Conservation (phyloP, 2,888 invertebrate species). For the Mythimna loreyi region DNA sequence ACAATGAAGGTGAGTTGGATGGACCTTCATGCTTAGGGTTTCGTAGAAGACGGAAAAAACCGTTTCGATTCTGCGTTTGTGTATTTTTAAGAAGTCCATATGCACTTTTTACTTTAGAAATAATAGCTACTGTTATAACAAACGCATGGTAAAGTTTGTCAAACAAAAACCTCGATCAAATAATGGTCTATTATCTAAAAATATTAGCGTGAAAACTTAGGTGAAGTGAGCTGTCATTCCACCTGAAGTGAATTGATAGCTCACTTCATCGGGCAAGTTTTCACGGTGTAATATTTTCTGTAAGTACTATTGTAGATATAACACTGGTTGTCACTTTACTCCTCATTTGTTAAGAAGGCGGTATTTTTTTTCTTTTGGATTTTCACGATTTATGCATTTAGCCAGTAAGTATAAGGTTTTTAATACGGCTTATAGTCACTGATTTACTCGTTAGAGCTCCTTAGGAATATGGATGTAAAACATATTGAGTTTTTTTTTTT, state of each 20-base stretch:
- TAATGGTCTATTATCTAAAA: background rate
- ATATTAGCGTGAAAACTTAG: background rate
- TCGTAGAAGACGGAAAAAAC: background rate
- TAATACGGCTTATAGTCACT: no score
- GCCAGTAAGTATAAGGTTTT: no score
- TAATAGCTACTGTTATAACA: background rate
- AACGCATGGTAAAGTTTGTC: background rate
- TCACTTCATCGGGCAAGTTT: background rate
- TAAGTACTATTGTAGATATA: background rate
- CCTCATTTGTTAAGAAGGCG: no score
- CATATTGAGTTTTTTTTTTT: no score
- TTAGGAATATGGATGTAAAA: no score
- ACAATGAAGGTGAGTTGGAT: conserved; percentile 28
- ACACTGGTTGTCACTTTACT: background rate
- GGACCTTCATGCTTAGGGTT: conserved; percentile 23
- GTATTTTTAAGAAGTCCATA: background rate
- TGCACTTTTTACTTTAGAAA: background rate
- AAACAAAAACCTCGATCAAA: background rate
- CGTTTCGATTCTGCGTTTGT: background rate
- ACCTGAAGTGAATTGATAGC: background rate
- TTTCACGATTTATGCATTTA: no score
- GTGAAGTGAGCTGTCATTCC: background rate
- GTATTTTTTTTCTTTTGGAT: background rate
- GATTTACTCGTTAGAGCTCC: no score
- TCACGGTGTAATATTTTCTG: background rate